A percentile compares a stretch with the other conserved stretches of the same genome.
Conservation (phyloP, 2,113 vertebrate genomes). For the Chamaetylas fuelleborni region DNA sequence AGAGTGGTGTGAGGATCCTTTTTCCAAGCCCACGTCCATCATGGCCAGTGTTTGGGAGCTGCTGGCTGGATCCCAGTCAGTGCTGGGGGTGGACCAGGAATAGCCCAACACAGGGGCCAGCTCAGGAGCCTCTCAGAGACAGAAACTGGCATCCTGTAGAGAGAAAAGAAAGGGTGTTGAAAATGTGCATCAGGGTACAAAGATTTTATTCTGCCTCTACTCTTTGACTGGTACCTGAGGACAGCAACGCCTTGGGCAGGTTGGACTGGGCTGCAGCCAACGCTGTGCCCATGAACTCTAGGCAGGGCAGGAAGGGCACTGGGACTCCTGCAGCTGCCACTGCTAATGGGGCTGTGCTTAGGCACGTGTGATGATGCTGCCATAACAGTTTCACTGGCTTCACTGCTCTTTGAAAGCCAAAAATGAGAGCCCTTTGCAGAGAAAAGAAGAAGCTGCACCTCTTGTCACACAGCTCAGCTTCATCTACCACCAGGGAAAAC, state of each 20-base stretch:
- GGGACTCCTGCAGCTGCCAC: background rate
- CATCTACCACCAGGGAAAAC: background rate
- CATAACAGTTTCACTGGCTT: background rate
- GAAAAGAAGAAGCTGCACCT: background rate
- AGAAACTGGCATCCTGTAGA: background rate
- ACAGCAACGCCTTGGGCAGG: background rate
- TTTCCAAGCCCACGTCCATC: background rate
- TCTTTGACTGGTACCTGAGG: background rate
- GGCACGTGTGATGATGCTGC: background rate
- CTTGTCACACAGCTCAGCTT: background rate
- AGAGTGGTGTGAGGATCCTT: background rate
- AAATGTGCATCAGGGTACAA: background rate
- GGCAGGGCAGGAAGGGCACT: background rate
- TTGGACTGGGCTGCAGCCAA: background rate
- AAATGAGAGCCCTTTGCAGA: background rate
- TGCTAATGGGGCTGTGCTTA: accelerated
- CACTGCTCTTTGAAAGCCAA: background rate
- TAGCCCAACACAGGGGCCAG: background rate
- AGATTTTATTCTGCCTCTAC: background rate
- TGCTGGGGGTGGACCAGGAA: background rate
- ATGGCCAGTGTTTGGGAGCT: background rate
- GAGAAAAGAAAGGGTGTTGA: background rate
- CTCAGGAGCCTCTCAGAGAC: background rate
- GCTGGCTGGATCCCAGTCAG: accelerated
- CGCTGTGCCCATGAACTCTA: background rate